Conservation (phyloP, 2,113 vertebrate species). For the Rhynchomys soricoides region DNA sequence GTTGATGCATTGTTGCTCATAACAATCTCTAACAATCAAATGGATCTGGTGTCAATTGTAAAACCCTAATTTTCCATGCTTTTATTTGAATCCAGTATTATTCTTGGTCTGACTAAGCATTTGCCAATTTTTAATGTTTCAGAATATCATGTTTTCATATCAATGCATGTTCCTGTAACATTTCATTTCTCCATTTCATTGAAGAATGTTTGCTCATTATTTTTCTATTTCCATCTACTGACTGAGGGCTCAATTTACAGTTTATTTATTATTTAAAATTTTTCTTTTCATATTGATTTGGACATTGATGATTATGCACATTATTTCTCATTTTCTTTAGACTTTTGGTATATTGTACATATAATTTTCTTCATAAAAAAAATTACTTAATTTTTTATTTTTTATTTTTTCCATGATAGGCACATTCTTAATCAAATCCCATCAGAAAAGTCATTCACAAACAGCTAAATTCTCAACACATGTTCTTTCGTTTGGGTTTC, state of each 20-base stretch:
- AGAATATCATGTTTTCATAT: neutral
- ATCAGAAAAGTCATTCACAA: neutral
- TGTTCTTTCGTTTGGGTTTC: neutral
- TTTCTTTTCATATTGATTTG: neutral
- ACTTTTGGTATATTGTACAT: neutral
- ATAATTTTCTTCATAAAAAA: neutral
- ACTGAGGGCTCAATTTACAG: neutral
- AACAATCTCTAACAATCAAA: neutral
- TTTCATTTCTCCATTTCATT: neutral
- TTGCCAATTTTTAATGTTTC: neutral
- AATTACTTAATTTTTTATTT: neutral
- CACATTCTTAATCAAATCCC: neutral
- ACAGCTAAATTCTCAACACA: neutral
- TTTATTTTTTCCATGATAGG: neutral
- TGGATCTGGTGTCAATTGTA: neutral
- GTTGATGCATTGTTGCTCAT: too few species aligned
- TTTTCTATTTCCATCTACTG: neutral
- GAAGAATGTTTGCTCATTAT: neutral
- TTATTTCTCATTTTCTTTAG: neutral
- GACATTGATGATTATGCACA: neutral
- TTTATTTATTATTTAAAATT: neutral
- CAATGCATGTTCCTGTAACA: neutral
- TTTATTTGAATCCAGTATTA: neutral
- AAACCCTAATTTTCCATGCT: neutral
- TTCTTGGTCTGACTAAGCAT: neutral